Base-by-base conservation (phyloP, 2,888 invertebrate genomes). In the Muschampia plurimacula region DNA sequence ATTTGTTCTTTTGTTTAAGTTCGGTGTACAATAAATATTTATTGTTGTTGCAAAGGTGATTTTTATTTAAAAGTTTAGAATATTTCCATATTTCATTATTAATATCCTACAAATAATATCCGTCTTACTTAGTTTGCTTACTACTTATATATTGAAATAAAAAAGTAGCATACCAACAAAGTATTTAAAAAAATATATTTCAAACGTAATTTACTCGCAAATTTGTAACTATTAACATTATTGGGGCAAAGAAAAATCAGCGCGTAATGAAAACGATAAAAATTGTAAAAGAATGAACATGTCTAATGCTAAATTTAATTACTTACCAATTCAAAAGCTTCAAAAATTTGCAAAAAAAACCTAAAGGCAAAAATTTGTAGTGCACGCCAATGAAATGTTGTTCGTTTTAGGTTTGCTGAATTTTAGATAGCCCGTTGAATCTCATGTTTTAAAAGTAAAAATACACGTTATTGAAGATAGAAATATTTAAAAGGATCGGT, bases 391-490 rank as follows among this genome's bases (percentile, higher is more conserved):
- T 70, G 64, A 60, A 59, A 71, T 71, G 12, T 52, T 67, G 52
- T 68, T 60, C 46, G 39, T 52, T 52, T 52, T 72, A 62, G 71
- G 66, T 57, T 67, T 28, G 70, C 59, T 65, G 65, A 65, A 65
- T 70, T 72, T 70, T 67, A 63, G 62, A 60, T 49, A 22, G 55
- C 55, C 32, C 10, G 57, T 64, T 49, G 62, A 72, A 72, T 41
- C n/a, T 52, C 66, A 72, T 44, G 67, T 67, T 67, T 62, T 32
- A 67, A 60, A 67, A 72, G 60, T 28, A 39, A 72, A 72, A 72
- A 72, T 62, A 72, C 59, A 72, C 44, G 72, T 72, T 72, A 72
- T 72, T 72, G 72, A 72, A 72, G 72, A 63, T 63, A 62, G 62
- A 63, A 72, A 72, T 67, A 72, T 72, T 72, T 66, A 63, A 72